A percentile compares a stretch with the other conserved stretches of the same genome.
Conservation (phyloP, 1,140 invertebrate species). For the Hylyphantes graminicola region DNA sequence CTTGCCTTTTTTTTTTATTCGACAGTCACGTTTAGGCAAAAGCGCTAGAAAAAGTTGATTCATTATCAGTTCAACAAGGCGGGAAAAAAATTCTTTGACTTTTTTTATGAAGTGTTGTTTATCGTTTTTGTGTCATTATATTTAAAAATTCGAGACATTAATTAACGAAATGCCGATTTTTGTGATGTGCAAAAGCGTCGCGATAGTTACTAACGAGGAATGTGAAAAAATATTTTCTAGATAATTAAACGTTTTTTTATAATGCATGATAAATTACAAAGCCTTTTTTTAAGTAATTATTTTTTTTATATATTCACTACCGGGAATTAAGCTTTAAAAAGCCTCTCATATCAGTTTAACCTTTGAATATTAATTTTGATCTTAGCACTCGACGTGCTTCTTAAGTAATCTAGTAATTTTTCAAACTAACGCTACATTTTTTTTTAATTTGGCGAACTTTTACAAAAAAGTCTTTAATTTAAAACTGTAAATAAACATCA, state of each 20-base stretch:
- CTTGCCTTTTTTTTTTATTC: background rate
- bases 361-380: no score
- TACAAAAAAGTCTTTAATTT: no score
- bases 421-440: no score
- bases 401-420: no score
- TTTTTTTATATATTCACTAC: no score
- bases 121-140: background rate
- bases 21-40: background rate
- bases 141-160: constrained; percentile 24
- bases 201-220: background rate
- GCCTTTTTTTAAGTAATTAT: no score
- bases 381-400: no score
- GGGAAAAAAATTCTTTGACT: background rate
- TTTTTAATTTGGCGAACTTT: no score
- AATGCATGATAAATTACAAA: no score
- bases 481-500: no score
- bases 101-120: background rate
- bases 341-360: no score
- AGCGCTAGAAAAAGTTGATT: constrained; percentile 17
- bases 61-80: constrained; percentile 13
- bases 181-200: constrained; percentile 10
- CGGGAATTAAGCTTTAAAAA: no score
- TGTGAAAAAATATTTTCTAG: background rate
- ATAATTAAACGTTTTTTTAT: background rate
- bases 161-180: constrained; percentile 33